These are phyloP conservation scores for Macquaria ambigua DNA, from an alignment of 2,113 vertebrate genomes.

Conservation along the genomic window DNA sequence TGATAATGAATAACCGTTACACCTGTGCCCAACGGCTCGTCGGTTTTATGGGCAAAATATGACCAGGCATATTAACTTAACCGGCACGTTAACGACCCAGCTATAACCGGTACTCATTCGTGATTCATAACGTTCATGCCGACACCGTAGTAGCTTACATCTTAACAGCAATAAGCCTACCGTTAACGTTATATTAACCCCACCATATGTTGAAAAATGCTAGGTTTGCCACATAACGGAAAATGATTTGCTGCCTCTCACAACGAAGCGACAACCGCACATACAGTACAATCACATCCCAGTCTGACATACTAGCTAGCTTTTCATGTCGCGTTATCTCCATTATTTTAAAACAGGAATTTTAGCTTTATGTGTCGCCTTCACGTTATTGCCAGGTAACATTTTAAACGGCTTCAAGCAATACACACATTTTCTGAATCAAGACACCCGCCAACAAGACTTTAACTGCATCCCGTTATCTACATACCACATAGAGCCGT, in stretches of 20 bases:
- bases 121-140: background rate
- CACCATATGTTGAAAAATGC: slow-evolving; percentile 21
- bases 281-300: background rate
- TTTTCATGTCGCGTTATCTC: background rate
- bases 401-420: background rate
- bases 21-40: background rate
- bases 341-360: background rate
- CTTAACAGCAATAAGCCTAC: background rate
- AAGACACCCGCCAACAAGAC: background rate
- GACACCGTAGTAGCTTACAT: background rate
- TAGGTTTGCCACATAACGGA: slow-evolving; percentile 68
- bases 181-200: background rate
- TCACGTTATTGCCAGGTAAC: slow-evolving; percentile 31
- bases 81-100: background rate
- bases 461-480: slow-evolving; percentile 43
- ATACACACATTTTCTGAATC: background rate
- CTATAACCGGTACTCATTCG: background rate
- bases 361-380: background rate
- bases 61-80: background rate
- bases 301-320: background rate
- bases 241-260: slow-evolving; percentile 45
- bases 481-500: slow-evolving; percentile 73
- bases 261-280: background rate
- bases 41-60: background rate
- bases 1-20: background rate